Evolutionary conservation across 2,113 vertebrate genomes (phyloP), one percentile per base, ranked within the genome.

Genomic region (Syngnathus floridae): DNA sequence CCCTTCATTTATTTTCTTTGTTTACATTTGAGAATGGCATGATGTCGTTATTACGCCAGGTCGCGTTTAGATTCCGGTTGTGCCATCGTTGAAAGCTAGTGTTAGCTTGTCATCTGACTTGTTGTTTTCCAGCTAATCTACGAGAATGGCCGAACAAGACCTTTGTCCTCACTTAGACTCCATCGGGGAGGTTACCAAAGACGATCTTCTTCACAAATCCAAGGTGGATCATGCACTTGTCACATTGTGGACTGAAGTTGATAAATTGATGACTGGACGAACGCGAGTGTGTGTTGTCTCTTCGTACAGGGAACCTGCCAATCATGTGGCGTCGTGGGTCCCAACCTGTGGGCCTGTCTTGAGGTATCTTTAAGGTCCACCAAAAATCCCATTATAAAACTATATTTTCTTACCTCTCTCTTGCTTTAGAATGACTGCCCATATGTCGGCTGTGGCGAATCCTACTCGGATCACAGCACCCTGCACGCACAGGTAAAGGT

Each of bases 301-400:
- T 46, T n/a, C 37, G 51, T 81, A 5, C 77, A 98, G 96, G 96
- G 95, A 45, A 92, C 93, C 51, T 99, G 97, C 81, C 95, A 98
- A 82, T 96, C 96, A 0, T 99, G 97, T 74, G 95, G 94, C 52
- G 95, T 93, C 3, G 90, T 90, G 48, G 97, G 96, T 71, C 95
- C 95, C 45, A 99, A 98, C 84, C 91, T 98, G 38, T 98, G 96
- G 96, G 97, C 97, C 67, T 99, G 97, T 91, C 92, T 99, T 61
- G 95, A 99, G 95, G 97, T 99, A 90, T 11, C 16, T 64, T 16
- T 14, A 31, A 31, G 26, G 26, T 31, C 26, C 26, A 3, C 26
- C 3, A 31, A 31, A 31, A 31, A 31, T 31, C 26, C 26, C 26
- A 49, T 9, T 4, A 1, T 2, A n/a, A n/a, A n/a, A 49, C 21